Conservation (phyloP, 1,140 invertebrate genomes). For the Galleria mellonella region DNA sequence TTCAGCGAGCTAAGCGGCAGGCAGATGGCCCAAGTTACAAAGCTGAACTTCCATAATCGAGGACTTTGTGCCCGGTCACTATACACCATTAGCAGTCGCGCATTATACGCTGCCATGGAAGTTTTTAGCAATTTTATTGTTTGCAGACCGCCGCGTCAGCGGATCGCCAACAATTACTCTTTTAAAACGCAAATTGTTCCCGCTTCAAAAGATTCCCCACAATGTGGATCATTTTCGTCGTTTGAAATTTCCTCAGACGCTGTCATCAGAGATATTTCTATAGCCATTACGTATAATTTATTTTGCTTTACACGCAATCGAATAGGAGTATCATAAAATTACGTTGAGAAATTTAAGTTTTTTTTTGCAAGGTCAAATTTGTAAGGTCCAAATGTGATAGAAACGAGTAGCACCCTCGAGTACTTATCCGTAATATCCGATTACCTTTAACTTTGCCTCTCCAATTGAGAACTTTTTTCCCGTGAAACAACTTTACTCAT, state of each 20-base stretch:
- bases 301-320: no score
- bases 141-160: slow-evolving; percentile 21
- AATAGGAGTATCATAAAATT: no score
- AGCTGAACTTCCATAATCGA: slow-evolving; percentile 27
- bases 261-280: background rate
- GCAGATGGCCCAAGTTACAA: slow-evolving; percentile 26
- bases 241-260: slow-evolving; percentile 7
- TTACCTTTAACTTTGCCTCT: slow-evolving; percentile 42
- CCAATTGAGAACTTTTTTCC: slow-evolving; percentile 51
- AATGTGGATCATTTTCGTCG: slow-evolving; percentile 9
- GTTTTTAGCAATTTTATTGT: slow-evolving; percentile 49
- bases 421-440: slow-evolving; percentile 35
- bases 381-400: background rate
- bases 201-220: slow-evolving; percentile 7
- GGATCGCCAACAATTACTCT: slow-evolving; percentile 30
- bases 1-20: slow-evolving; percentile 15
- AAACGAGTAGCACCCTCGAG: slow-evolving; percentile 4
- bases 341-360: no score
- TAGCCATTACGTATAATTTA: background rate
- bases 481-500: slow-evolving; percentile 60
- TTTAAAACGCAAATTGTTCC: slow-evolving; percentile 24
- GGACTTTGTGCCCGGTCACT: slow-evolving; percentile 50
- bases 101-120: slow-evolving; percentile 31
- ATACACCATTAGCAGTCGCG: slow-evolving; percentile 41
- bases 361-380: background rate